These are phyloP conservation scores for Drosophila ogumai DNA, from an alignment of 1,140 invertebrate genomes.

Conservation along the genomic window DNA sequence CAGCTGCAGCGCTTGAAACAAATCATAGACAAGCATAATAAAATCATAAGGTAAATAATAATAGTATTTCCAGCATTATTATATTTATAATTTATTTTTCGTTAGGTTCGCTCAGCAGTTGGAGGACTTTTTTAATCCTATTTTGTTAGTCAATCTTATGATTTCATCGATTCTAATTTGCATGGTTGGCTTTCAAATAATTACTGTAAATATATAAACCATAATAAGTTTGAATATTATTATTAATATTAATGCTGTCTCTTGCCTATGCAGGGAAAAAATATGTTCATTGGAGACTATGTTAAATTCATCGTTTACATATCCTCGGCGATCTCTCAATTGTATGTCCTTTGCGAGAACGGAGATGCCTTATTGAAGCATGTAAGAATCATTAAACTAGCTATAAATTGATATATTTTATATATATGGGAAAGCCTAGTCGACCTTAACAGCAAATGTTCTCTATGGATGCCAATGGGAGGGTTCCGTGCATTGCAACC, in stretches of 20 bases:
- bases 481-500: not conserved
- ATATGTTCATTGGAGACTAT: conserved; percentile 81
- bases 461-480: conserved; percentile 78
- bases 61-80: not conserved
- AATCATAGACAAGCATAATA: conserved; percentile 63
- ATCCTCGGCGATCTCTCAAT: conserved; percentile 69
- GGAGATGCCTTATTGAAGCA: conserved; percentile 74
- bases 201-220: conserved; percentile 60
- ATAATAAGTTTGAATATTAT: not conserved
- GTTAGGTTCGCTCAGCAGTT: conserved; percentile 62
- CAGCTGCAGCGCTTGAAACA: conserved; percentile 36
- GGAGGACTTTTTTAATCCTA: conserved; percentile 82
- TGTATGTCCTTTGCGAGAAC: conserved; percentile 78
- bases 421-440: conserved; percentile 34
- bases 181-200: conserved; percentile 83
- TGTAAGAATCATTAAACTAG: conserved; percentile 31
- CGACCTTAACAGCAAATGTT: conserved; percentile 61
- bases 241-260: not conserved
- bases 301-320: conserved; percentile 79
- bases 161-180: conserved; percentile 81
- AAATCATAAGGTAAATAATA: conserved; percentile 50
- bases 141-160: conserved; percentile 71
- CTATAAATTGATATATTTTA: not conserved
- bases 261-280: conserved; percentile 46
- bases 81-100: not conserved